phyloP scores from a whole-genome alignment of 2,797 vertebrate species.

The Psittacula derbiana region DNA sequence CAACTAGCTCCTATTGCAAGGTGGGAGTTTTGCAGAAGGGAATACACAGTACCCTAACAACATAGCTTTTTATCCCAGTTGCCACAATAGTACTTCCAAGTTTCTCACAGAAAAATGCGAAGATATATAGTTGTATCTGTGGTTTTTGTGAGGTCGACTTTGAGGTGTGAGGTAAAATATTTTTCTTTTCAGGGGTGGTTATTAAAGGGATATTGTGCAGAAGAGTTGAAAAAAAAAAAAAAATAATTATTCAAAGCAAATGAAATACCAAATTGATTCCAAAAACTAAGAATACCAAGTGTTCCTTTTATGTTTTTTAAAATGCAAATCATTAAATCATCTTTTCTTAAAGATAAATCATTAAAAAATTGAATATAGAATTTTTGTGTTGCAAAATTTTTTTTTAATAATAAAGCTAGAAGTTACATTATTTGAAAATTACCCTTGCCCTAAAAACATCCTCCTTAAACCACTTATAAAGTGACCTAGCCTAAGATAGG shows the following conservation, averaged over 20 bases:
- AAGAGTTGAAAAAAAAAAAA: background rate
- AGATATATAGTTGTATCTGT: background rate
- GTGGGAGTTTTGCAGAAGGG: background rate
- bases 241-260: background rate
- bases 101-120: background rate
- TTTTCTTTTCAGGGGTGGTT: background rate
- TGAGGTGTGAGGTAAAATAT: background rate
- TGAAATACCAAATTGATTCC: background rate
- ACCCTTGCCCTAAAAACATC: background rate
- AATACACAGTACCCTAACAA: background rate
- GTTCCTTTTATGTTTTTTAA: background rate
- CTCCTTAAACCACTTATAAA: background rate
- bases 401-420: background rate
- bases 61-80: background rate
- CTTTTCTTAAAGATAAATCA: background rate
- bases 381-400: background rate
- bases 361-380: background rate
- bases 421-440: background rate
- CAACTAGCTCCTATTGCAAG: background rate
- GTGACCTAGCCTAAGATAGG: background rate
- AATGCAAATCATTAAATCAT: background rate
- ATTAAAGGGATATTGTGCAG: background rate
- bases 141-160: background rate
- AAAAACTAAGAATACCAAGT: background rate
- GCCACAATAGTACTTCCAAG: no score